Base-by-base conservation (phyloP, 2,888 invertebrate species). In the Anoplius nigerrimus region DNA sequence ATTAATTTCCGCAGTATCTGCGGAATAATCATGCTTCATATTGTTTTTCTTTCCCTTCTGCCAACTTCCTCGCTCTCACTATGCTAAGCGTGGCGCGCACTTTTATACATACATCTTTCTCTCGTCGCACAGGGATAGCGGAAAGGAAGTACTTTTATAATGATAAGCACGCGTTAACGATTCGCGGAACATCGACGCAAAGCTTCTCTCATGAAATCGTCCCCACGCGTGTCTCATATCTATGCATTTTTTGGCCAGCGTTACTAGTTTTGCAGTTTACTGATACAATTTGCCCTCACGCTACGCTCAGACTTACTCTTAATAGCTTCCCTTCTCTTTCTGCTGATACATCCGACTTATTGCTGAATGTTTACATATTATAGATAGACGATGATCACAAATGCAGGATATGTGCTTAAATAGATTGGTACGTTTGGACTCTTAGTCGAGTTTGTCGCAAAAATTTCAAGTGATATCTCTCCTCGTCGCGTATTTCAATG, bases 1-100 rank as follows among this genome's bases (percentile, higher is more conserved):
- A 53, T 57, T 74, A 53, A 48, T 42, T 27, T 54, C 46, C 59
- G 22, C 22, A 58, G 13, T 57, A 20, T 52, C 55, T 58, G 53
- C 58, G 55, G 56, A 65, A 69, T 69, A 69, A 71, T 65, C 64
- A 62, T 13, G 24, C 60, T 69, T 34, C 13, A 43, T 43, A 16
- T 56, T 21, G 20, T 56, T 56, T 11, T 15, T 20, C 42, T 11
- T 15, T 20, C 42, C 55, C 27, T 55, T 20, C 18, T 20, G 6
- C 16, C n/a, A 16, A 13, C 42, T 15, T 56, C 42, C 18, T 43
- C 48, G n/a, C 20, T 48, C 16, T 16, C 16, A 16, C 34, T 34
- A 56, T 43, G 42, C 42, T 56, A 55, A 34, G 34, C 55, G 55
- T 55, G 55, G 55, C 55, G 34, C 55, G 34, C 34, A 55, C 18